Conservation (phyloP, 2,113 vertebrate species). For the Diphyllodes magnificus region DNA sequence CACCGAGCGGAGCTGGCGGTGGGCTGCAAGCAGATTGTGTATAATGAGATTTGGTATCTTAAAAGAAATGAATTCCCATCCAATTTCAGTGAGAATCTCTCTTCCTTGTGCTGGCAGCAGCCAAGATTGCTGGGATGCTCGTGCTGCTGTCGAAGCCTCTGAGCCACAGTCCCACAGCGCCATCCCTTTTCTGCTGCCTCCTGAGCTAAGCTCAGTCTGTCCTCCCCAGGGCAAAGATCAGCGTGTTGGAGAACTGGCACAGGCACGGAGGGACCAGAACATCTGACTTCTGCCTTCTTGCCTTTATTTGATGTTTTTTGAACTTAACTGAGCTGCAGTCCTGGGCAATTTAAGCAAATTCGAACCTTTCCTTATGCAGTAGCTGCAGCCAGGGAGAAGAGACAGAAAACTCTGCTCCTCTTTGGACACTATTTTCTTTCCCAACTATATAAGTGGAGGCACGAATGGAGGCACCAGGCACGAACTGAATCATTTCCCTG, state of each 20-base stretch:
- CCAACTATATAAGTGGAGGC: neutral
- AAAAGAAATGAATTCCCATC: neutral
- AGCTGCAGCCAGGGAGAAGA: neutral
- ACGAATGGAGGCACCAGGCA: neutral
- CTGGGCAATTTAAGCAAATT: neutral
- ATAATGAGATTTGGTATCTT: neutral
- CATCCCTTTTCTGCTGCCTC: neutral
- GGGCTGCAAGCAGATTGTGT: neutral
- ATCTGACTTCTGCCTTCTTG: neutral
- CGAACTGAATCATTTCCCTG: neutral
- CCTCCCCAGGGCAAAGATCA: neutral
- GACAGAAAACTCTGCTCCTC: neutral
- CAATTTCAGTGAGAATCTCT: neutral
- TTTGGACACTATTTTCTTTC: neutral
- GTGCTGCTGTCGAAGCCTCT: rapidly evolving
- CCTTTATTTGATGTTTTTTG: neutral
- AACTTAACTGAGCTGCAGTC: neutral
- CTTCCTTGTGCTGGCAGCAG: neutral
- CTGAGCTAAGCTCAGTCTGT: rapidly evolving
- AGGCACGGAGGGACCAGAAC: neutral
- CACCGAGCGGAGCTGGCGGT: neutral
- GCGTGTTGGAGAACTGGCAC: rapidly evolving
- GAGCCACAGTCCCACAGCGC: neutral
- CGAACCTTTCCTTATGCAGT: neutral
- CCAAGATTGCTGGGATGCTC: neutral